Evolutionary conservation across 2,113 vertebrate genomes (phyloP).

Genomic region (Ranitomeya variabilis): DNA sequence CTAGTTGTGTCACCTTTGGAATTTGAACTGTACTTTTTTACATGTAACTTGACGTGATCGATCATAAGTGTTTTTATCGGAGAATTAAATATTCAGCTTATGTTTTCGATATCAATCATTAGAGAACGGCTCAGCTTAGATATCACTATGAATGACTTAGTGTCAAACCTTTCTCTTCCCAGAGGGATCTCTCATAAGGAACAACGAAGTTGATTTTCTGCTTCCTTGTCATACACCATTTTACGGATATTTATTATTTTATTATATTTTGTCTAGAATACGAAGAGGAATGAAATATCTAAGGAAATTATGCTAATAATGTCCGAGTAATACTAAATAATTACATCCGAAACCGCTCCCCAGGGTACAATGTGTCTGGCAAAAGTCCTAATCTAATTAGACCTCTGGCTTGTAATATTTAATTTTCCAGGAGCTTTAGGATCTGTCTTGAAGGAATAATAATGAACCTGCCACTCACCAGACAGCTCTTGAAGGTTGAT

Average conservation of each 20-base stretch:
- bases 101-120: too few species aligned
- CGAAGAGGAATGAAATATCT: neutral
- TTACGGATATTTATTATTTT: conserved; percentile 14
- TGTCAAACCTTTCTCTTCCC: neutral
- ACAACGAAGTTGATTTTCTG: neutral
- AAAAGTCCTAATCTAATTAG: conserved; percentile 34
- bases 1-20: too few species aligned
- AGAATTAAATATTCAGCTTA: neutral
- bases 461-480: conserved; percentile 22
- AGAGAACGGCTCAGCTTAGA: neutral
- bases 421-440: conserved; percentile 4
- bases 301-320: conserved; percentile 22
- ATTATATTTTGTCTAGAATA: conserved; percentile 10
- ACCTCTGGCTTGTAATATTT: conserved; percentile 4
- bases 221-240: neutral
- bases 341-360: neutral
- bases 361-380: neutral
- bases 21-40: too few species aligned
- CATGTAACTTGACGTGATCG: too few species aligned
- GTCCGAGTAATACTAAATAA: neutral
- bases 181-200: neutral
- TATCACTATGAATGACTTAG: neutral
- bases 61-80: neutral
- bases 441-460: neutral
- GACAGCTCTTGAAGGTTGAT: neutral